These are phyloP conservation scores for Julus scandinavius DNA, from an alignment of 2,888 invertebrate species.

Conservation along the genomic window DNA sequence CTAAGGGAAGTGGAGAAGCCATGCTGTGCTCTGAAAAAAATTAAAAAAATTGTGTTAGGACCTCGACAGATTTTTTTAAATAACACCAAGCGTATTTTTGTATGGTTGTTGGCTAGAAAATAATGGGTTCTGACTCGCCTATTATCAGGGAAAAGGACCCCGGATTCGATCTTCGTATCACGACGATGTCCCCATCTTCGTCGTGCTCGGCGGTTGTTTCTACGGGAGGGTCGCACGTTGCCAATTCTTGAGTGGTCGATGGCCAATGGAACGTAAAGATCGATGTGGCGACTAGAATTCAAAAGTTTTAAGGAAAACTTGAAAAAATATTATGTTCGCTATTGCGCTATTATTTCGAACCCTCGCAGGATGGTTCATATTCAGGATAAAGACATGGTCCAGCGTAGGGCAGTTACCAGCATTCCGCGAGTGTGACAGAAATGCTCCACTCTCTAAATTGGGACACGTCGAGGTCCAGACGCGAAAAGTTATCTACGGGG, in stretches of 20 bases:
- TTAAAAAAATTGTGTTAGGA: background rate
- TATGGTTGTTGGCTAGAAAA: background rate
- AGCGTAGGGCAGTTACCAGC: too few species aligned
- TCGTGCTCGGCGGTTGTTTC: background rate
- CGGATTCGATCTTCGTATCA: background rate
- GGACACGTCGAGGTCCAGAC: too few species aligned
- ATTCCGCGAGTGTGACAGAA: too few species aligned
- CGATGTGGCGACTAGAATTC: background rate
- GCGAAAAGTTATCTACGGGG: too few species aligned
- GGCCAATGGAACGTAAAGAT: background rate
- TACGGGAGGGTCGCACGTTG: background rate
- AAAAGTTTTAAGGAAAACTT: background rate
- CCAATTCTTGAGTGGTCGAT: background rate
- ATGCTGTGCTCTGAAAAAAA: constrained; percentile 53
- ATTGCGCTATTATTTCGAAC: too few species aligned
- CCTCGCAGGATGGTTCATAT: too few species aligned
- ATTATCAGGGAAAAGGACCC: background rate
- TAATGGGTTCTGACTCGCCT: background rate
- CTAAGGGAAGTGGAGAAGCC: constrained; percentile 39
- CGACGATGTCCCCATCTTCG: constrained; percentile 39
- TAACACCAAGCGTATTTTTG: background rate
- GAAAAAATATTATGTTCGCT: too few species aligned
- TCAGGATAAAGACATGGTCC: too few species aligned
- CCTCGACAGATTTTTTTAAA: background rate
- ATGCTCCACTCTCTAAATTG: too few species aligned